phyloP scores from a whole-genome alignment of 2,888 invertebrate species.

The Apamea crenata region DNA sequence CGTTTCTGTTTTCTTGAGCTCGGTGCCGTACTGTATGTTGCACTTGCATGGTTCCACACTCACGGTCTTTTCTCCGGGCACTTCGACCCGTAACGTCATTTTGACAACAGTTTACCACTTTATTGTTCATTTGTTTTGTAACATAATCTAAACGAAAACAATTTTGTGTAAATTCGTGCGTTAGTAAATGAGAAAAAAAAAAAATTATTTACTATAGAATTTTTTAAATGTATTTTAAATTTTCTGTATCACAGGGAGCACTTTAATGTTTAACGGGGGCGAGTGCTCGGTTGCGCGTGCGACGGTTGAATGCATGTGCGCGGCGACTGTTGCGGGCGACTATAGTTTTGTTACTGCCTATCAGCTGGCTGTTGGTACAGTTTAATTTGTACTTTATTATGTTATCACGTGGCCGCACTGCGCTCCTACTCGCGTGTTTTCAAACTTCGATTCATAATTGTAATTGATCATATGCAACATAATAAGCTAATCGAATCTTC shows the following conservation, averaged over 20 bases:
- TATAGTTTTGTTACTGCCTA: slow-evolving; percentile 82
- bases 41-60: slow-evolving; percentile 85
- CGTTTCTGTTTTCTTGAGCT: slow-evolving; percentile 79
- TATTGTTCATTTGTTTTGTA: slow-evolving; percentile 82
- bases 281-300: slow-evolving; percentile 78
- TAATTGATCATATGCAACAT: slow-evolving; percentile 60
- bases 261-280: slow-evolving; percentile 47
- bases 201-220: slow-evolving; percentile 38
- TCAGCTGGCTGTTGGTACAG: slow-evolving; percentile 83
- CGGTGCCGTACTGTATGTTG: slow-evolving; percentile 77
- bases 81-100: slow-evolving; percentile 89
- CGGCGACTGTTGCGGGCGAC: slow-evolving; percentile 79
- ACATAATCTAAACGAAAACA: slow-evolving; percentile 61
- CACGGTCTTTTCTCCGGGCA: slow-evolving; percentile 85
- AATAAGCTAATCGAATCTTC: slow-evolving; percentile 50
- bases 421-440: slow-evolving; percentile 66
- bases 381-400: slow-evolving; percentile 88
- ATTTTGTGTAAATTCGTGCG: slow-evolving; percentile 29
- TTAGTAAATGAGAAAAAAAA: slow-evolving; percentile 7
- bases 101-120: slow-evolving; percentile 79
- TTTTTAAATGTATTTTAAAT: slow-evolving; percentile 38
- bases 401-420: slow-evolving; percentile 83
- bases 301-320: slow-evolving; percentile 72
- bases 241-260: slow-evolving; percentile 56
- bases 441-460: slow-evolving; percentile 63